These are phyloP conservation scores for Erythrocebus patas DNA, from an alignment of 2,113 vertebrate genomes.

Conservation along the genomic window DNA sequence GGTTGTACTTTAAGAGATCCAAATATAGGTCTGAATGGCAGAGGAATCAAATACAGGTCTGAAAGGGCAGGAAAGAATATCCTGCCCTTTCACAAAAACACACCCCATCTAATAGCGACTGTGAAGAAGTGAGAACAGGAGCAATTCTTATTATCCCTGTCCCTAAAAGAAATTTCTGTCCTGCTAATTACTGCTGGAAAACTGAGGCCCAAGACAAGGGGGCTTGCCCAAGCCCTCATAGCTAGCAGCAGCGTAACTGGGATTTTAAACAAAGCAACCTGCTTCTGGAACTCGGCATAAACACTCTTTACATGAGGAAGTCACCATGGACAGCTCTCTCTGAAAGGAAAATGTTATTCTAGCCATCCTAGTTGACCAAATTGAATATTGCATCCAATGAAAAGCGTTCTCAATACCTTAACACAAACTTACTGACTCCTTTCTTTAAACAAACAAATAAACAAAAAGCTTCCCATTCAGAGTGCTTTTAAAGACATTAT, in stretches of 20 bases:
- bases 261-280: not conserved
- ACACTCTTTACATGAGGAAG: rapidly evolving
- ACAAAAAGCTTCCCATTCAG: not conserved
- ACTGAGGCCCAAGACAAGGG: not conserved
- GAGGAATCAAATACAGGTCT: not conserved
- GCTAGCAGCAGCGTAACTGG: rapidly evolving
- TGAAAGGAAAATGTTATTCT: not conserved
- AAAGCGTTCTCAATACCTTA: not conserved
- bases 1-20: constrained; percentile 51
- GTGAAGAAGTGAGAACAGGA: too few species aligned
- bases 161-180: not conserved
- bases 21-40: constrained; percentile 46
- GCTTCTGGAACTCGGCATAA: not conserved
- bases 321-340: rapidly evolving
- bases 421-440: not conserved
- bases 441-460: not conserved
- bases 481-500: not conserved
- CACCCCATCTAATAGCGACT: not conserved
- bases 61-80: not conserved
- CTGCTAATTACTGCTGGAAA: not conserved
- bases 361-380: not conserved
- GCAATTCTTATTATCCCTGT: not conserved
- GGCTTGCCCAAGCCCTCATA: not conserved
- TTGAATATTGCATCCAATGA: not conserved
- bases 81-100: rapidly evolving